These are phyloP conservation scores for Panagrolaimus sp. DNA, from an alignment of 1,140 invertebrate species.

Conservation along the genomic window DNA sequence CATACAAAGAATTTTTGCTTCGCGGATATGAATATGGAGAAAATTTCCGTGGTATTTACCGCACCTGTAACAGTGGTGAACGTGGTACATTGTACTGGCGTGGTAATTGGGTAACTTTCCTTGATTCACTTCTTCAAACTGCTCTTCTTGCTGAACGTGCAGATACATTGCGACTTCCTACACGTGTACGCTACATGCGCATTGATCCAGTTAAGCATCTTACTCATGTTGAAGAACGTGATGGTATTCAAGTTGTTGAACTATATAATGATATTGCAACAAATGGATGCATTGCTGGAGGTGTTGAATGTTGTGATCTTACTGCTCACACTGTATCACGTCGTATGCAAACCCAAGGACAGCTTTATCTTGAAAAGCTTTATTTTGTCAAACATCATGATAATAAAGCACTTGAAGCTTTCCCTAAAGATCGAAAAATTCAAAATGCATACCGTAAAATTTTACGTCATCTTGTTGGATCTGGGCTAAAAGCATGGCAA, in stretches of 20 bases:
- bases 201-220: conserved; percentile 69
- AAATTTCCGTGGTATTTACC: conserved; percentile 69
- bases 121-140: conserved; percentile 91
- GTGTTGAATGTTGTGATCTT: conserved; percentile 79
- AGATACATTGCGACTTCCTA: conserved; percentile 76
- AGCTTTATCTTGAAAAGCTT: conserved; percentile 75
- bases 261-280: conserved; percentile 73
- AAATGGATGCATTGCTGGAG: conserved; percentile 73
- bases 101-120: conserved; percentile 82
- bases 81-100: conserved; percentile 66
- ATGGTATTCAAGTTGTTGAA: conserved; percentile 61
- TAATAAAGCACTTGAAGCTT: conserved; percentile 44
- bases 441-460: conserved; percentile 36
- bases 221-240: conserved; percentile 52
- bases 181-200: conserved; percentile 72
- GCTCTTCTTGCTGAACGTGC: conserved; percentile 72
- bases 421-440: conserved; percentile 40
- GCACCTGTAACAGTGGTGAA: conserved; percentile 58
- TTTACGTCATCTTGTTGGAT: conserved; percentile 26
- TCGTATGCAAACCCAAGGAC: conserved; percentile 72
- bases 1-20: conserved; percentile 86
- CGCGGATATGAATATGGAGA: conserved; percentile 87
- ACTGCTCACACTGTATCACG: conserved; percentile 81
- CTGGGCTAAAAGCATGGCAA: conserved; percentile 45
- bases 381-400: conserved; percentile 60